Conservation (phyloP, 2,888 invertebrate species). For the Stenodema calcarata region DNA sequence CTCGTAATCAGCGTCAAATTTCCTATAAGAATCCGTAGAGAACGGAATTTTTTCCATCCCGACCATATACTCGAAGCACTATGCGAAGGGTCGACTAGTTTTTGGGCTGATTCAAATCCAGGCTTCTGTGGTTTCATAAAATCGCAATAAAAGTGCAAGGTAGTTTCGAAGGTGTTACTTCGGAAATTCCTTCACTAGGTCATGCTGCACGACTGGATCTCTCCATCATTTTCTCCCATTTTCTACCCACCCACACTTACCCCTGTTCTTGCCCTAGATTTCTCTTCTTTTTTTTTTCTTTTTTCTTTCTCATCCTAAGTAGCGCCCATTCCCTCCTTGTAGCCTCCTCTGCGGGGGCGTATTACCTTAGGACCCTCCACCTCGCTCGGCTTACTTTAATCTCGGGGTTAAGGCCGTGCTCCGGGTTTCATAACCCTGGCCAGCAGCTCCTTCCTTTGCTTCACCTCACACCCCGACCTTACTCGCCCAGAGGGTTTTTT, state of each 20-base stretch:
- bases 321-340: neutral
- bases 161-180: too few species aligned
- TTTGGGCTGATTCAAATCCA: too few species aligned
- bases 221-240: neutral
- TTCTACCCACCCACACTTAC: neutral
- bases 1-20: too few species aligned
- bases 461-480: neutral
- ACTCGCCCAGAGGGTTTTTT: neutral
- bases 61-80: too few species aligned
- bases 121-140: too few species aligned
- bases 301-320: neutral
- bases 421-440: conserved; percentile 23
- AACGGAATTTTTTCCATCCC: too few species aligned
- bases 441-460: neutral
- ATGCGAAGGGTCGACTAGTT: too few species aligned
- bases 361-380: neutral
- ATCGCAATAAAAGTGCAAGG: too few species aligned
- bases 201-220: too few species aligned
- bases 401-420: conserved; percentile 22
- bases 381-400: conserved; percentile 16
- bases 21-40: too few species aligned
- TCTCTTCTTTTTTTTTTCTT: neutral
- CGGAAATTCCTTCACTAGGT: too few species aligned
- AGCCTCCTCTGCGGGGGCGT: neutral
- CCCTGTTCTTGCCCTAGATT: neutral